Evolutionary conservation across 1,140 invertebrate species (phyloP), one percentile per base, ranked within the genome.

Genomic region (Macrosteles quadrilineatus): DNA sequence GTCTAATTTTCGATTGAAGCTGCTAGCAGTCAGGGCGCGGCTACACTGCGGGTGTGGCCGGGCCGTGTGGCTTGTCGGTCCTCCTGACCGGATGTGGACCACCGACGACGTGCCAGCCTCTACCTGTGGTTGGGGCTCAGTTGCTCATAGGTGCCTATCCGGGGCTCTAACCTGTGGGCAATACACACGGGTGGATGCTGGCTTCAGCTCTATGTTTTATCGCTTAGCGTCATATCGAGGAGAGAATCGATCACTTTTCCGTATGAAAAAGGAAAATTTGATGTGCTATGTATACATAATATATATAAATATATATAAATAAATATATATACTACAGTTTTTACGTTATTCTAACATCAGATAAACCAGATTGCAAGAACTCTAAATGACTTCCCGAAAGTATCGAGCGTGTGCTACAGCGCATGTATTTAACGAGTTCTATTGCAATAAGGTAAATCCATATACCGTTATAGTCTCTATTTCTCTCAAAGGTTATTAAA

Each of bases 171-270:
- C 32, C 40, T 53, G 72, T 73, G 70, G 62, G 31, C 27, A 69
- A 71, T 71, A 73, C 45, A 55, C 70, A 71, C 40, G 30, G 40
- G 25, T 30, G 47, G 40, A 55, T 43, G 62, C 40, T 73, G 68
- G 71, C 47, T 63, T 30, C 40, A 68, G 50, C 57, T 71, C 31
- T 71, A 71, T 69, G 70, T 73, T 73, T 69, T 63, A 69, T 69
- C 32, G 68, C 68, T 69, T 69, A 69, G 57, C 68, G 31, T 69
- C 57, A 62, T 69, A 62, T 40, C 25, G 32, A 69, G 32, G 64
- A 68, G 45, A 71, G 40, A 70, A 68, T 71, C 72, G 67, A 71
- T 73, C 69, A 71, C 67, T 71, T 70, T 68, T 73, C 68, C 40
- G 62, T 36, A 69, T 62, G 68, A 53, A 50, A 29, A 67, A 59